Base-by-base conservation (phyloP, 2,797 vertebrate species). In the Melanotaenia trifasciata region DNA sequence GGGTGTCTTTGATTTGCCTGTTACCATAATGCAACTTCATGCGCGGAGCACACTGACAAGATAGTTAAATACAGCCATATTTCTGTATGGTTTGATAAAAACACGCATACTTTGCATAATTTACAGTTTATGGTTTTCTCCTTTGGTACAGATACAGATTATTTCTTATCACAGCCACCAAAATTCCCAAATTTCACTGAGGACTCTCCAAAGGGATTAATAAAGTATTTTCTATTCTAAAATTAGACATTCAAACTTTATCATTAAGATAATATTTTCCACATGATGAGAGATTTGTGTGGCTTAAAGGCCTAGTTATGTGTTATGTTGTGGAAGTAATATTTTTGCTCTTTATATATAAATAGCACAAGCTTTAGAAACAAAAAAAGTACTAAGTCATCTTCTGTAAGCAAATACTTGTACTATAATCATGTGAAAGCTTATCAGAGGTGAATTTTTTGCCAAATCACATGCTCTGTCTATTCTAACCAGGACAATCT, bases 401-500 rank as follows among this genome's bases (percentile, higher is more conserved):
- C 24, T 40, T 30, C 26, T 60, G 24, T 13, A n/a, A 24, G 32
- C 40, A 59, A 53, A 64, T 75, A 71, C 36, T 7, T 43, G 6
- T 8, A 33, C 1, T 14, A 12, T 9, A 30, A 72, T 75, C 70
- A 80, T n/a, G 79, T 72, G 66, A 64, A 67, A 32, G 45, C 51
- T 73, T 22, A 50, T 56, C 54, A 12, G 30, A 18, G n/a, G 20
- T 1, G 13, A 13, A 38, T 30, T 51, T 24, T 69, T 40, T 40
- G 28, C 59, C 40, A 43, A 16, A 78, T 77, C 73, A 77, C 75
- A 74, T 66, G 73, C 22, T 62, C 14, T 16, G 24, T 65, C 50
- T 67, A 33, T 16, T 67, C 28, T 5, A 77, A 78, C 38, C 53
- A 32, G 68, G 61, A 6, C 58, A 79, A 10, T 45, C 47, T 33